phyloP scores from a whole-genome alignment of 2,113 vertebrate species.

The Microcebus lehilahytsara region DNA sequence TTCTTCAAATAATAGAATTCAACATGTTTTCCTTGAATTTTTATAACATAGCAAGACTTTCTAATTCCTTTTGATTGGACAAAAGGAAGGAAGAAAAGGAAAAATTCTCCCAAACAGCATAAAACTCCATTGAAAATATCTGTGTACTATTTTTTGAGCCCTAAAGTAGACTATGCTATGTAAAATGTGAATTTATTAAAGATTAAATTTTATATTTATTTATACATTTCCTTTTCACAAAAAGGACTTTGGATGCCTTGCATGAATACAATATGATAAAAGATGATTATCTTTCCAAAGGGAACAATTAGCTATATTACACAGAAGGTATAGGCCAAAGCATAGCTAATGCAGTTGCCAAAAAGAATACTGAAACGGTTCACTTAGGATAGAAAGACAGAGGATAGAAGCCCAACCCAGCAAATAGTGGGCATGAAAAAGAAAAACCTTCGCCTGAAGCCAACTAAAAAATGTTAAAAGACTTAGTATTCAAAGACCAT shows the following conservation, averaged over 20 bases:
- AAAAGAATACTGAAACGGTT: neutral
- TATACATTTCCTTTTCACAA: neutral
- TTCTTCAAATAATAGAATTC: slow-evolving; percentile 7
- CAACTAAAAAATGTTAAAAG: neutral
- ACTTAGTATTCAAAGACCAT: neutral
- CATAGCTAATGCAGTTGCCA: neutral
- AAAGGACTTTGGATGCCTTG: neutral
- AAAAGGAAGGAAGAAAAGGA: neutral
- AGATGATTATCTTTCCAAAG: neutral
- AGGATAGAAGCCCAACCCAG: neutral
- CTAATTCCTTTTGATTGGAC: neutral
- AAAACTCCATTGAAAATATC: neutral
- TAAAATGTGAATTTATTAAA: neutral
- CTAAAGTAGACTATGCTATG: neutral
- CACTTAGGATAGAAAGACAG: neutral
- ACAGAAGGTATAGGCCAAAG: neutral
- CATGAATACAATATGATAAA: neutral
- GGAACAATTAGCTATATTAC: neutral
- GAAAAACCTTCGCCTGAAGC: neutral
- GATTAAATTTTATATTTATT: slow-evolving; percentile 17
- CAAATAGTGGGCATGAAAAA: neutral
- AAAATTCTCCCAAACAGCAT: neutral
- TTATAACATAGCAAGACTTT: neutral
- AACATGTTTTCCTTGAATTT: neutral
- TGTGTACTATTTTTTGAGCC: neutral